Evolutionary conservation across 23 tunicate genomes (phyloP), one percentile per base, ranked within the genome.

Genomic region (Styela plicata): DNA sequence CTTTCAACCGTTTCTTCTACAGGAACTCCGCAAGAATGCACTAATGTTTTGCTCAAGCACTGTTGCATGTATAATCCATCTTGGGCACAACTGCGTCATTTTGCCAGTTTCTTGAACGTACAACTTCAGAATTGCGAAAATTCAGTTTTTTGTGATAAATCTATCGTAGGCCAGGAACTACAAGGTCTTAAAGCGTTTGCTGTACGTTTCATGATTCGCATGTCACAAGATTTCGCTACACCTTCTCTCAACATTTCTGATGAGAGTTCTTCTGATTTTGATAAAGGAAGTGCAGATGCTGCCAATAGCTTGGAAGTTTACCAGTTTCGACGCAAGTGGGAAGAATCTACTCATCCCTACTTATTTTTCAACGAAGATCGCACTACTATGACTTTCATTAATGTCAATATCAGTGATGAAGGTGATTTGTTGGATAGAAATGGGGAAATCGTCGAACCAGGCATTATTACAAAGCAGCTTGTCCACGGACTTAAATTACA

Each of bases 141-240:
- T 68, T 90, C 96, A 2, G 24, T 85, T 28, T 90, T 85, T 67
- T 90, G 96, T 53, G 63, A 85, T 64, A 32, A 5, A 0, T 31
- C 69, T 0, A 23, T 85, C 25, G 69, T 85, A 2, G 96, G 96
- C 1, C 82, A 67, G 21, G 89, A 80, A 67, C 74, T 90, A 28
- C 36, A 84, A 25, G 96, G 96, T 28, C 81, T 90, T 31, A 85
- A 85, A 69, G 76, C 88, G 63, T 90, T 90, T 81, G 96, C 88
- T 17, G 89, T 90, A 18, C 57, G 57, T 20, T 90, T 90, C 52
- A 90, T 90, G 96, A 90, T 90, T 7, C 35, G 86, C 32, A 90
- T 90, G 96, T 90, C 96, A 22, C 96, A 81, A 69, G 96, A 90
- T 76, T 90, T 90, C 74, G 96, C 96, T n/a, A 90, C 96, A 0